phyloP scores from a whole-genome alignment of 2,888 invertebrate species.

The Rugalucina vietnamica region DNA sequence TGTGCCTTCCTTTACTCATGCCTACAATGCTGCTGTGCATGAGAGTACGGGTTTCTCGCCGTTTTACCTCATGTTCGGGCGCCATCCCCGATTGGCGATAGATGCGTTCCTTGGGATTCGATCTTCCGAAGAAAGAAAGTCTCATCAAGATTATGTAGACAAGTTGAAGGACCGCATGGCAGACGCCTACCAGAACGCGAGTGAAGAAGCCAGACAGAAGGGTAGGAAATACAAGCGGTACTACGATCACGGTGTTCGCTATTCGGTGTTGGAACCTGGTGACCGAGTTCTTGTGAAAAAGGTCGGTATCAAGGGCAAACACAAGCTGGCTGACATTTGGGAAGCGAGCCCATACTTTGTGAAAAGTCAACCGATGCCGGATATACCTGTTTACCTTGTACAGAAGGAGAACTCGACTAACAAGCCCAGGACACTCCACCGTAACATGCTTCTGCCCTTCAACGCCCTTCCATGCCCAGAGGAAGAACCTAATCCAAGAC shows the following conservation, averaged over 20 bases:
- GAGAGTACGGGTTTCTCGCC: slow-evolving; percentile 3
- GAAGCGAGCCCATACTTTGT: not conserved
- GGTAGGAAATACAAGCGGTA: not conserved
- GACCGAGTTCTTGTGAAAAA: not conserved
- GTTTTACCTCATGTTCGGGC: not conserved
- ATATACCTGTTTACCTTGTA: not conserved
- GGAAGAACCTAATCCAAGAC: not conserved
- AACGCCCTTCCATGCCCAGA: not conserved
- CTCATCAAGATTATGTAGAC: too few species aligned
- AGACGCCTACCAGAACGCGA: not conserved
- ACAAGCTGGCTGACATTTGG: slow-evolving; percentile 7
- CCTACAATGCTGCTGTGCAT: not conserved
- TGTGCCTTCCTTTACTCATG: not conserved
- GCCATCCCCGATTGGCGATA: not conserved
- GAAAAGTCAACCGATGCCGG: not conserved
- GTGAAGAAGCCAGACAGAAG: not conserved
- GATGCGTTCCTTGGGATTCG: not conserved
- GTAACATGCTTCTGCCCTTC: slow-evolving; percentile 1
- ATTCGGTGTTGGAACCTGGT: not conserved
- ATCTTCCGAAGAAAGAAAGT: slow-evolving; percentile 5
- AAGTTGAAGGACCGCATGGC: not conserved
- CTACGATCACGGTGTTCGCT: not conserved
- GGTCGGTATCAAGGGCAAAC: not conserved
- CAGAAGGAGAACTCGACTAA: not conserved
- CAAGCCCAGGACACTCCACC: not conserved